phyloP scores from a whole-genome alignment of 2,888 invertebrate genomes.

The Yponomeuta evonymella region DNA sequence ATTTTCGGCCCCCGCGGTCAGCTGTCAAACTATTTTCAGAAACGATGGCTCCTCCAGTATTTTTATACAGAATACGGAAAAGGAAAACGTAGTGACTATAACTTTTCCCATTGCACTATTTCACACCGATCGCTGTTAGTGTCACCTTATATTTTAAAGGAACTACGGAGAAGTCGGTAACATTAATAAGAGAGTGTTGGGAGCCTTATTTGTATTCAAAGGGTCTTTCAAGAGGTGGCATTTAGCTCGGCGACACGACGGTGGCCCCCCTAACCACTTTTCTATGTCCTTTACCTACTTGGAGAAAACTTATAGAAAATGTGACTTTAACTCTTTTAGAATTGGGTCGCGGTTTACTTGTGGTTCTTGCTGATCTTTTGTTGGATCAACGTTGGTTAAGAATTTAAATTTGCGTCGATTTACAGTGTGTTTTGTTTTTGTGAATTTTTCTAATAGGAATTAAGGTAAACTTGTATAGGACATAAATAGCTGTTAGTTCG shows the following conservation, averaged over 20 bases:
- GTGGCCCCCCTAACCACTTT: constrained; percentile 6
- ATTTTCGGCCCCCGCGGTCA: neutral
- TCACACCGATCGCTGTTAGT: constrained; percentile 5
- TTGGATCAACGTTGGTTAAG: neutral
- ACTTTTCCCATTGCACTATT: constrained; percentile 8
- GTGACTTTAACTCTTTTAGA: constrained; percentile 7
- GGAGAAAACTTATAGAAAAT: constrained; percentile 6
- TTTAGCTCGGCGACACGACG: constrained; percentile 11
- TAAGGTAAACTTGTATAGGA: too few relatives aligned
- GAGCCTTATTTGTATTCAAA: constrained; percentile 18
- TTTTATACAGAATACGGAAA: neutral
- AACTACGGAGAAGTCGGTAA: constrained; percentile 9
- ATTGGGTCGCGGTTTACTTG: neutral
- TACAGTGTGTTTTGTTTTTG: neutral
- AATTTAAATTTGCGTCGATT: neutral
- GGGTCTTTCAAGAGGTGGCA: constrained; percentile 9
- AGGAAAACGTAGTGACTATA: constrained; percentile 6
- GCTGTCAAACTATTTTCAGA: neutral
- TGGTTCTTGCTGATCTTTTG: neutral
- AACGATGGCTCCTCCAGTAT: neutral
- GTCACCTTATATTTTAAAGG: constrained; percentile 14
- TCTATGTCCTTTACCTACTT: constrained; percentile 7
- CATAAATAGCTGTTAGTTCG: too few relatives aligned
- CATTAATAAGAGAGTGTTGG: constrained; percentile 16
- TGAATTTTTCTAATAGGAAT: too few relatives aligned